Percentiles rank a stretch among this genome's conserved stretches.
These are phyloP conservation scores for Gallinago media DNA, from an alignment of 2,113 vertebrate species.

Conservation along the genomic window DNA sequence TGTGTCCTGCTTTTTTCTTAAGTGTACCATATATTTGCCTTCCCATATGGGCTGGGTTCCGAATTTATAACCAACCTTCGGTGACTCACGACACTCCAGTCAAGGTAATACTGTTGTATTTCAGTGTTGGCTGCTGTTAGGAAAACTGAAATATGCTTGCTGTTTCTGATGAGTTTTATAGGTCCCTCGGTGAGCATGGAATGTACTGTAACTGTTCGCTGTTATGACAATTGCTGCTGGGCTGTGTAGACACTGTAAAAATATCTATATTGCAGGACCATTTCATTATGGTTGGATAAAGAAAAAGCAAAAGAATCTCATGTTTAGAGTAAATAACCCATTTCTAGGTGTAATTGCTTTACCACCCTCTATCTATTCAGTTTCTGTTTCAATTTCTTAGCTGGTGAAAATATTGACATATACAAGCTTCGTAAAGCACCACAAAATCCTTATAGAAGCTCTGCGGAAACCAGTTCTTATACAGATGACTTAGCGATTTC, in stretches of 20 bases:
- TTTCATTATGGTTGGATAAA: not conserved
- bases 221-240: not conserved
- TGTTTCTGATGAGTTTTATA: not conserved
- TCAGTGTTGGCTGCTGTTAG: not conserved
- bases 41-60: slow-evolving; percentile 90
- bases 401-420: not conserved
- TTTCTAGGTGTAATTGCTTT: not conserved
- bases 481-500: not conserved
- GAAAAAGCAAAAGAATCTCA: not conserved
- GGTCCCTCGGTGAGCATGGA: not conserved
- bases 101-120: slow-evolving; percentile 75
- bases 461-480: not conserved
- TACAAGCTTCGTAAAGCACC: not conserved
- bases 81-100: slow-evolving; percentile 55
- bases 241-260: not conserved
- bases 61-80: slow-evolving; percentile 84
- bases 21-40: slow-evolving; percentile 84
- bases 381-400: not conserved
- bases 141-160: not conserved
- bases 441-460: not conserved
- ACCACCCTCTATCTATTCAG: not conserved
- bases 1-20: slow-evolving; percentile 84
- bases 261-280: not conserved
- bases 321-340: not conserved
- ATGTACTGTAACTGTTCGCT: not conserved